Evolutionary conservation across 1,140 invertebrate species (phyloP).

Genomic region (Calliopsis andreniformis): DNA sequence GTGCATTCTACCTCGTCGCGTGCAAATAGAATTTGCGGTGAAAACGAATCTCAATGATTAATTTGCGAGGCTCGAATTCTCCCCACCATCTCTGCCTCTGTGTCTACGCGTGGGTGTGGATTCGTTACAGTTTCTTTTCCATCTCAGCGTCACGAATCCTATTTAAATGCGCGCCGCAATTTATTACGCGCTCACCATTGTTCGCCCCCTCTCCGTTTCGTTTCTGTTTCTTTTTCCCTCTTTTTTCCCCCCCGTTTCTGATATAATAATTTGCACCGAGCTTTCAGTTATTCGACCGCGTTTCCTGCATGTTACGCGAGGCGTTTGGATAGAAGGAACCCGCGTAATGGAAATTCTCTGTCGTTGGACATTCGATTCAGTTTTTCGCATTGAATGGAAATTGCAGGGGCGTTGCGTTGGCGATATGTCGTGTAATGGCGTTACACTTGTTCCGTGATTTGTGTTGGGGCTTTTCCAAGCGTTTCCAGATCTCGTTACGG

Average conservation of each 20-base stretch:
- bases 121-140: background rate
- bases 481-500: no score
- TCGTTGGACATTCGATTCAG: no score
- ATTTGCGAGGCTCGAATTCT: background rate
- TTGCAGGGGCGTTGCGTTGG: no score
- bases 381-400: no score
- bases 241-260: background rate
- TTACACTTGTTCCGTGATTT: background rate
- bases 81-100: no score
- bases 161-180: constrained; percentile 18
- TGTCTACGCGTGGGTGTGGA: no score
- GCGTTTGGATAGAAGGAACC: background rate
- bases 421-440: no score
- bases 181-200: constrained; percentile 12
- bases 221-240: no score
- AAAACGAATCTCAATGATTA: constrained; percentile 42
- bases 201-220: background rate
- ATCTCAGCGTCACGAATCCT: background rate
- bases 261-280: constrained; percentile 25
- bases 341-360: background rate
- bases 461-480: no score
- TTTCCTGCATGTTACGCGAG: background rate
- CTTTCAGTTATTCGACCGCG: constrained; percentile 1
- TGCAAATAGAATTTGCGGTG: constrained; percentile 38
- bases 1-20: background rate